Conservation (phyloP, 1,140 invertebrate species). For the Macrosteles quadrilineatus region DNA sequence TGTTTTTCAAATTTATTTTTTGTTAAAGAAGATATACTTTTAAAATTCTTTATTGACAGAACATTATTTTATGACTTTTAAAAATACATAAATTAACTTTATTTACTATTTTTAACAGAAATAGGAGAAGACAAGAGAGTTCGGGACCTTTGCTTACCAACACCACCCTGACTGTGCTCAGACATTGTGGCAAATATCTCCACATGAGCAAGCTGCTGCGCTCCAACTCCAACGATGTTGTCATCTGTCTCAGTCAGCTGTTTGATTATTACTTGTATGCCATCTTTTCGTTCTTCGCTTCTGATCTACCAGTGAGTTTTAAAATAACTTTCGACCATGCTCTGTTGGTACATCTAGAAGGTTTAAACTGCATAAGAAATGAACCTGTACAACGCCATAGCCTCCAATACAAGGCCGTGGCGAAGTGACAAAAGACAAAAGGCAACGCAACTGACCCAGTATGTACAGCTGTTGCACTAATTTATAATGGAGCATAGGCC, state of each 20-base stretch:
- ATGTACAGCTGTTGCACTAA: too few species aligned
- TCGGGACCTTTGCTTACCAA: constrained; percentile 75
- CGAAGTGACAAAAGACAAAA: too few species aligned
- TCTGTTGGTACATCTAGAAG: too few species aligned
- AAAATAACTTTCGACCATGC: too few species aligned
- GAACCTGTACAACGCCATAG: background rate
- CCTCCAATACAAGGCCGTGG: background rate
- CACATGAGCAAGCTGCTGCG: constrained; percentile 91
- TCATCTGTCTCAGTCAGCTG: constrained; percentile 87
- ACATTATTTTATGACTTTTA: too few species aligned
- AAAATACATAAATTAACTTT: too few species aligned
- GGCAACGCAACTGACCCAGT: too few species aligned
- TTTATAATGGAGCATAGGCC: too few species aligned
- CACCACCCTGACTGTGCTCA: constrained; percentile 88
- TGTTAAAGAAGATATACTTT: too few species aligned
- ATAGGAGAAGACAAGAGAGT: background rate
- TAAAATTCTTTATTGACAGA: too few species aligned
- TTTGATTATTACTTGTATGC: constrained; percentile 95
- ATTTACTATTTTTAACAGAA: background rate
- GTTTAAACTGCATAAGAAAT: background rate
- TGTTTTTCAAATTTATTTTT: too few species aligned
- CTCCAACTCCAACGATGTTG: constrained; percentile 89
- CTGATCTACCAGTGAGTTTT: constrained; percentile 62
- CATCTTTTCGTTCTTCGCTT: constrained; percentile 87
- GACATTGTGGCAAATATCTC: constrained; percentile 90